Conservation (phyloP, 2,888 invertebrate genomes). For the Spilosoma lubricipeda region DNA sequence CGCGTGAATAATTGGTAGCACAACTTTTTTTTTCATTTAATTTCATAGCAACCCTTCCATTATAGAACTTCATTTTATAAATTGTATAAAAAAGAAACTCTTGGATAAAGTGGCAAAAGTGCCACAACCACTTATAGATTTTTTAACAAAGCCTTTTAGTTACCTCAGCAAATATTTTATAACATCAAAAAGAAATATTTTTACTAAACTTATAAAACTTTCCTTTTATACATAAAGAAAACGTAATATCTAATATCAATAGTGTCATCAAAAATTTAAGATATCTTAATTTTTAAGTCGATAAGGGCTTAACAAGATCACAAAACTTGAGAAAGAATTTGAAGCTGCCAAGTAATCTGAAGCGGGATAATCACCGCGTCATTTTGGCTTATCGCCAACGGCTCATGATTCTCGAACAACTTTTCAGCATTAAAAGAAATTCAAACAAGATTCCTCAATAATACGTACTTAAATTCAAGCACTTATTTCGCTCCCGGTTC, state of each 20-base stretch:
- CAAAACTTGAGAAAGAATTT: constrained; percentile 43
- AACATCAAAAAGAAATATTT: not conserved
- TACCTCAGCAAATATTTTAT: not conserved
- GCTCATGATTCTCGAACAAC: constrained; percentile 26
- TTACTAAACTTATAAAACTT: not conserved
- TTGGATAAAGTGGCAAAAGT: not conserved
- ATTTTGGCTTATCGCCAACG: constrained; percentile 40
- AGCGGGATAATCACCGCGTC: constrained; percentile 42
- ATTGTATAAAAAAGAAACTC: not conserved
- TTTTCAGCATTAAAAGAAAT: constrained; percentile 40
- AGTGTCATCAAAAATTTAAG: constrained; percentile 21
- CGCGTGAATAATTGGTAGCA: too few species aligned
- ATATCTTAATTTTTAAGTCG: constrained; percentile 41
- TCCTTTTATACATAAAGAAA: constrained; percentile 3
- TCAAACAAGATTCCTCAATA: constrained; percentile 38
- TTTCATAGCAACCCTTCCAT: not conserved
- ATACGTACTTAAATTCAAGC: constrained; percentile 35
- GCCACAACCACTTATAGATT: too few species aligned
- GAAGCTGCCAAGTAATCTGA: constrained; percentile 27
- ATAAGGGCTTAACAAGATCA: constrained; percentile 46
- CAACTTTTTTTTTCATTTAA: too few species aligned
- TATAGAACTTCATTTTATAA: not conserved
- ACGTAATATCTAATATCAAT: constrained; percentile 13
- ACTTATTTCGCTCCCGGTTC: constrained; percentile 29
- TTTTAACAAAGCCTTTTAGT: not conserved